A percentile compares a stretch with the other conserved stretches of the same genome.
Evolutionary conservation across 2,113 vertebrate species (phyloP).

Genomic region (Scartelaos histophorus): DNA sequence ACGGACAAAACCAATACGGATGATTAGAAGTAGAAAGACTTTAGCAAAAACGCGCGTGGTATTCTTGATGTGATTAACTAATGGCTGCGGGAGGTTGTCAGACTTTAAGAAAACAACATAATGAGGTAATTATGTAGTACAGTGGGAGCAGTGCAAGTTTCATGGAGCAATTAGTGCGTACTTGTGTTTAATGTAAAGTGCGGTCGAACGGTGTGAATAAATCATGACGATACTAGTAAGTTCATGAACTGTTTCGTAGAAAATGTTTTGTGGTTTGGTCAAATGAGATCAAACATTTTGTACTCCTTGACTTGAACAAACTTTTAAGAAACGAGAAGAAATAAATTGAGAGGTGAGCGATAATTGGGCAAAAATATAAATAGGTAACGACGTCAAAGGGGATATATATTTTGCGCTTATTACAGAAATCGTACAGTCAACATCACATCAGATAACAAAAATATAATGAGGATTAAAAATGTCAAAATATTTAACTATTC

Average conservation of each 20-base stretch:
- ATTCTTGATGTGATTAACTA: constrained; percentile 19
- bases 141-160: constrained; percentile 2
- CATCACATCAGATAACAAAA: too few relatives aligned
- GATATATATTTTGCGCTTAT: too few relatives aligned
- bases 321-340: background rate
- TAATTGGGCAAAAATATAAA: too few relatives aligned
- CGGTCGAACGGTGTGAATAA: constrained; percentile 8
- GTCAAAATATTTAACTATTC: too few relatives aligned
- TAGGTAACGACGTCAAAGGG: too few relatives aligned
- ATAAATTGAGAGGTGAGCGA: background rate
- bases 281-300: too few relatives aligned
- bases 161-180: constrained; percentile 14
- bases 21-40: background rate
- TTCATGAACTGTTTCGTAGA: background rate
- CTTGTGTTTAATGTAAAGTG: constrained; percentile 10
- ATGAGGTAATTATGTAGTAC: constrained; percentile 28
- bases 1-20: background rate
- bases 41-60: background rate
- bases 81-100: constrained; percentile 24
- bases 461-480: too few relatives aligned
- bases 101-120: constrained; percentile 26
- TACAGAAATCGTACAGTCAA: too few relatives aligned
- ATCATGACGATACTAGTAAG: background rate
- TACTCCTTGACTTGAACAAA: background rate
- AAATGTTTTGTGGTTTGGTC: background rate